phyloP scores from a whole-genome alignment of 2,113 vertebrate species.

The Prinia subflava region DNA sequence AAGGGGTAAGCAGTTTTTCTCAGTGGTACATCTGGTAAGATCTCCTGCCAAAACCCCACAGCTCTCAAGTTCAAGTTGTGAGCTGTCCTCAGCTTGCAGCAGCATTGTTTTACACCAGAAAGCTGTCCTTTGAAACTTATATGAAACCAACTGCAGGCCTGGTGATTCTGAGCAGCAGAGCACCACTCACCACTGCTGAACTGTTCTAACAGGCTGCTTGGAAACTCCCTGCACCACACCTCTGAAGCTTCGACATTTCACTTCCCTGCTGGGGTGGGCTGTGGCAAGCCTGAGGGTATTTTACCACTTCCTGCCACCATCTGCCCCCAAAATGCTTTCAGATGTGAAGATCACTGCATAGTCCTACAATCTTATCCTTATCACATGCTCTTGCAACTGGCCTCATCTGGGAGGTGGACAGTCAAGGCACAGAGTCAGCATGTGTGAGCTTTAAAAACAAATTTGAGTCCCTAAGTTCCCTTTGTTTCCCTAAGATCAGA shows the following conservation, averaged over 20 bases:
- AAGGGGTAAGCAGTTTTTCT: not conserved
- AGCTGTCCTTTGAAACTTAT: not conserved
- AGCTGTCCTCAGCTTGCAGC: not conserved
- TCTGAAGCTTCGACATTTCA: not conserved
- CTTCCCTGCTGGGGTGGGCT: not conserved
- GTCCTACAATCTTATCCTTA: not conserved
- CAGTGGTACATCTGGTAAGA: not conserved
- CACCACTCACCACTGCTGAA: not conserved
- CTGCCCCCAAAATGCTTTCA: not conserved
- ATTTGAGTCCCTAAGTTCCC: not conserved
- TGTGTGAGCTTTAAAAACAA: not conserved
- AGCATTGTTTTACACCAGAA: not conserved
- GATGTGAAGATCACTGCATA: not conserved
- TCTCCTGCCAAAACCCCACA: not conserved
- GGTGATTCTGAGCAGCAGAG: fast-evolving
- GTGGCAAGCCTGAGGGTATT: not conserved
- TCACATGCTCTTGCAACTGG: not conserved
- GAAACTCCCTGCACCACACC: fast-evolving
- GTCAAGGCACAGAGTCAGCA: fast-evolving
- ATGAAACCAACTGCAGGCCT: not conserved
- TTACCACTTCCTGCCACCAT: not conserved
- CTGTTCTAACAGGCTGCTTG: not conserved
- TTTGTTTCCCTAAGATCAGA: not conserved
- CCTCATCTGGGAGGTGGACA: not conserved
- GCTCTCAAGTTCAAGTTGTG: not conserved